Conservation (phyloP, 2,888 invertebrate species). For the Synergus umbraculus region DNA sequence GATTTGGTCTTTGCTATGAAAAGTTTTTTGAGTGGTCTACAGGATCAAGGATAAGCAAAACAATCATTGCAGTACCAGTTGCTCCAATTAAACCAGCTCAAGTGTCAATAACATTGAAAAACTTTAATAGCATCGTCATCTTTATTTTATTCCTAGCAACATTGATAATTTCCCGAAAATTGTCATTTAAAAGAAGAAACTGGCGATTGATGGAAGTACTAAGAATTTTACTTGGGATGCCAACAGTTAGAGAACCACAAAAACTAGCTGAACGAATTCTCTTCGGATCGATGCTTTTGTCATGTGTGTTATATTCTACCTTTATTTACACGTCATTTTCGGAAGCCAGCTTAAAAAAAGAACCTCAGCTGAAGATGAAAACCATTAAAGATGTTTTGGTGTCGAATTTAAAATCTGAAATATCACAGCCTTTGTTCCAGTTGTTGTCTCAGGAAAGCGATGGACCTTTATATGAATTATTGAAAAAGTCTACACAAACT, state of each 20-base stretch:
- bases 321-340: not conserved
- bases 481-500: not conserved
- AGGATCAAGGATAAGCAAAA: too few relatives aligned
- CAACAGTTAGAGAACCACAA: not conserved
- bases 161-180: too few relatives aligned
- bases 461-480: too few relatives aligned
- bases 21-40: too few relatives aligned
- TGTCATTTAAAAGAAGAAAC: not conserved
- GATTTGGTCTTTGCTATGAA: too few relatives aligned
- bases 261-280: not conserved
- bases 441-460: not conserved
- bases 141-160: too few relatives aligned
- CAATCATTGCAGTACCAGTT: too few relatives aligned
- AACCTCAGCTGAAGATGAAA: not conserved
- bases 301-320: not conserved
- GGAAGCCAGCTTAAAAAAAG: not conserved
- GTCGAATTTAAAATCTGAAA: not conserved
- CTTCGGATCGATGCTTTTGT: not conserved
- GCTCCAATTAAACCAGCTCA: too few relatives aligned
- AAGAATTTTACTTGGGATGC: not conserved
- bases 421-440: not conserved
- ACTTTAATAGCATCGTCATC: too few relatives aligned
- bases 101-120: too few relatives aligned
- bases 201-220: not conserved
- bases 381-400: not conserved